phyloP scores from a whole-genome alignment of 2,888 invertebrate species.

The Meiosimyza platycephala region DNA sequence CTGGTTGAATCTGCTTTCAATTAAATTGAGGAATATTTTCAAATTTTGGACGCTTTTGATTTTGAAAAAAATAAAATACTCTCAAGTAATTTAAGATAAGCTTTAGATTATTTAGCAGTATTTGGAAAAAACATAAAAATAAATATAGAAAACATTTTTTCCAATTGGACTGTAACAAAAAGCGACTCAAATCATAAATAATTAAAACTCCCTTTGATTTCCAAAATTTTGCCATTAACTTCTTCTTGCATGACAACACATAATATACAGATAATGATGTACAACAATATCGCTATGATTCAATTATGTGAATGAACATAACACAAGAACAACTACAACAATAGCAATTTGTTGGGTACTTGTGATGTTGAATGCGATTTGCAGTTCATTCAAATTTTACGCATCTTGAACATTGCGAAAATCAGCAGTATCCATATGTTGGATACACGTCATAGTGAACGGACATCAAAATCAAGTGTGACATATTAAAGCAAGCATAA shows the following conservation, averaged over 20 bases:
- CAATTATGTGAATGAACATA: slow-evolving; percentile 24
- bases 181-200: slow-evolving; percentile 35
- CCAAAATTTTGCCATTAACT: neutral
- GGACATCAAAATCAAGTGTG: slow-evolving; percentile 18
- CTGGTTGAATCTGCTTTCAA: too few relatives aligned
- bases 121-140: too few relatives aligned
- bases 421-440: slow-evolving; percentile 17
- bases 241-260: neutral
- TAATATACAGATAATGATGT: slow-evolving; percentile 2
- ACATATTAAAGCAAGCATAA: neutral
- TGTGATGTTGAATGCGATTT: neutral
- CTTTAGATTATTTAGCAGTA: too few relatives aligned
- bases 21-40: too few relatives aligned
- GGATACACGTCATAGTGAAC: slow-evolving; percentile 14
- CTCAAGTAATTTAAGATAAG: neutral
- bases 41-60: neutral
- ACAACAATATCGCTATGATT: slow-evolving; percentile 7
- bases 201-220: slow-evolving; percentile 23
- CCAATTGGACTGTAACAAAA: slow-evolving; percentile 23
- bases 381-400: neutral
- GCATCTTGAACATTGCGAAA: neutral
- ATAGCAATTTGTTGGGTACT: neutral
- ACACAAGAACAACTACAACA: neutral
- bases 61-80: neutral
- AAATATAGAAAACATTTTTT: too few relatives aligned